Evolutionary conservation across 2,113 vertebrate genomes (phyloP).

Genomic region (Megaceryle torquata): DNA sequence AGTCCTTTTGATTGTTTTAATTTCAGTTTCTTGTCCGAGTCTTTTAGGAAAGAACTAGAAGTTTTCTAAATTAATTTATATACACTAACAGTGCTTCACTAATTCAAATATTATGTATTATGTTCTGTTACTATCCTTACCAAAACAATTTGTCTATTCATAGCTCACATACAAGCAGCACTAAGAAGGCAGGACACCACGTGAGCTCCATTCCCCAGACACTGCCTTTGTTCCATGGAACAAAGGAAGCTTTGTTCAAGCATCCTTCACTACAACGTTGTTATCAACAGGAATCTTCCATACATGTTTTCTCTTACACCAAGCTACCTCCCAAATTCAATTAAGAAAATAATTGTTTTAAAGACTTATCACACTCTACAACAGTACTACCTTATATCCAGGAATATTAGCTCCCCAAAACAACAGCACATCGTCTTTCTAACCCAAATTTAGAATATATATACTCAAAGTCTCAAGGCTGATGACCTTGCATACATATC

Average conservation of each 20-base stretch:
- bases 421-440: background rate
- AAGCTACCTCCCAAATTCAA: background rate
- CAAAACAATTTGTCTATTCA: background rate
- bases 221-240: background rate
- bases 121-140: background rate
- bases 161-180: background rate
- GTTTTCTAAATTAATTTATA: background rate
- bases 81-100: background rate
- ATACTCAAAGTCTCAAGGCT: background rate
- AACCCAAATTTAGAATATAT: background rate
- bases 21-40: accelerated
- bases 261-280: background rate
- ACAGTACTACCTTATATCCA: background rate
- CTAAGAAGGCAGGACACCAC: background rate
- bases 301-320: background rate
- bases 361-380: background rate
- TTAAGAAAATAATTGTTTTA: background rate
- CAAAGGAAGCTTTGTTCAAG: background rate
- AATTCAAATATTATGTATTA: background rate
- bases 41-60: background rate
- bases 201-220: background rate
- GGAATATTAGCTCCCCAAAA: background rate
- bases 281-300: background rate
- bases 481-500: background rate
- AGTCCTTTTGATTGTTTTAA: background rate